These are phyloP conservation scores for Sclerodermus sp. DNA, from an alignment of 2,888 invertebrate species.

Conservation along the genomic window DNA sequence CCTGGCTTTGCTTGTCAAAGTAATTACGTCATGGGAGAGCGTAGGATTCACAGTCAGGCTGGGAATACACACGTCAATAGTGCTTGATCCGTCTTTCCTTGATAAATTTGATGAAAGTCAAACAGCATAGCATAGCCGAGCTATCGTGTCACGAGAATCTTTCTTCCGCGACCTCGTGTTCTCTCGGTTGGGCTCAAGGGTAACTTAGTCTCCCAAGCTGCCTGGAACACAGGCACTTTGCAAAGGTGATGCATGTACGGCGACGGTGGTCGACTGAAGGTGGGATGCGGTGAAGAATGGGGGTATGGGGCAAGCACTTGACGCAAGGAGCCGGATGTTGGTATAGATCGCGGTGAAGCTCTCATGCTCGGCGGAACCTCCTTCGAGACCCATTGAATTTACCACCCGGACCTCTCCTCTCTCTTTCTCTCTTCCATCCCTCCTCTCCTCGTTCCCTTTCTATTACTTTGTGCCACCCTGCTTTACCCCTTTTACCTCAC, in stretches of 20 bases:
- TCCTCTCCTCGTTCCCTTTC: not conserved
- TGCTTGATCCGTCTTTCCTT: no score
- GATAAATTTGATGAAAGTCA: constrained; percentile 19
- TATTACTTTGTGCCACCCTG: no score
- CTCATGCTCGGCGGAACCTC: constrained; percentile 35
- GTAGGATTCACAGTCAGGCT: no score
- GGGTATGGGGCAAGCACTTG: constrained; percentile 17
- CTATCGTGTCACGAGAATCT: constrained; percentile 7
- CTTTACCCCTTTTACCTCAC: not conserved
- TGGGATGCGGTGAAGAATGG: constrained; percentile 25
- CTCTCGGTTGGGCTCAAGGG: constrained; percentile 1
- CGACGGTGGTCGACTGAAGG: constrained; percentile 11
- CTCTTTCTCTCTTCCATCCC: not conserved
- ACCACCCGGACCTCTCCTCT: constrained; percentile 28
- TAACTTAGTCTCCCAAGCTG: constrained; percentile 7
- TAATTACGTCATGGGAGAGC: no score
- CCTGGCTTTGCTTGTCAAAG: no score
- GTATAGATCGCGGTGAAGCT: constrained; percentile 35
- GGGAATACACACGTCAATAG: no score
- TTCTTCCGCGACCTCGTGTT: constrained; percentile 7
- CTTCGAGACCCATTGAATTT: constrained; percentile 39
- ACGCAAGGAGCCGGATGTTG: constrained; percentile 36
- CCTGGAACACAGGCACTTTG: constrained; percentile 14
- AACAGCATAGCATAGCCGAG: constrained; percentile 12
- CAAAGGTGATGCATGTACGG: constrained; percentile 18